Evolutionary conservation across 1,140 invertebrate genomes (phyloP).

Genomic region (Trichoplusia ni): DNA sequence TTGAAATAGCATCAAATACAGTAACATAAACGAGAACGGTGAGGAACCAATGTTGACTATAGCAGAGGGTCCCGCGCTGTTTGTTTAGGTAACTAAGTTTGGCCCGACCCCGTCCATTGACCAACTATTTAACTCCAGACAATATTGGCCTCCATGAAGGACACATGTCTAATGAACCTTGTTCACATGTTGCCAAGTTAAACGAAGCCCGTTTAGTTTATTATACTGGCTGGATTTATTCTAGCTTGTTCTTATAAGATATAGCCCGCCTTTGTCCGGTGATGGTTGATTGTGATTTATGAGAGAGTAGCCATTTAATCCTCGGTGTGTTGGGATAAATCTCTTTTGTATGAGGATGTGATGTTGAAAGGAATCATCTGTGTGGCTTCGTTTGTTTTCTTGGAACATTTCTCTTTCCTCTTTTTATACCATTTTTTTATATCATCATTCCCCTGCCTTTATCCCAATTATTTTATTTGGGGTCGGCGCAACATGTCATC

Average conservation of each 20-base stretch:
- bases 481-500: too few relatives aligned
- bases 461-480: too few relatives aligned
- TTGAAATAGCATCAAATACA: slow-evolving; percentile 37
- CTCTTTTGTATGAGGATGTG: too few relatives aligned
- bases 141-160: slow-evolving; percentile 53
- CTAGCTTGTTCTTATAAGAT: slow-evolving; percentile 1
- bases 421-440: not conserved
- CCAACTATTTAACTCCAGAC: slow-evolving; percentile 68
- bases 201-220: slow-evolving; percentile 8
- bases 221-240: not conserved
- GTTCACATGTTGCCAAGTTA: slow-evolving; percentile 28
- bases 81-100: slow-evolving; percentile 75
- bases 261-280: not conserved
- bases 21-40: slow-evolving; percentile 33
- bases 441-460: not conserved
- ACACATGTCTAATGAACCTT: slow-evolving; percentile 56
- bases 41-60: slow-evolving; percentile 60
- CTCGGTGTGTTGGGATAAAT: slow-evolving; percentile 5
- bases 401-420: too few relatives aligned
- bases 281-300: slow-evolving; percentile 28
- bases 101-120: slow-evolving; percentile 57
- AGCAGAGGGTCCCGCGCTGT: slow-evolving; percentile 52
- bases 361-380: too few relatives aligned
- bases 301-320: slow-evolving; percentile 6
- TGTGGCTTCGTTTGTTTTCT: too few relatives aligned